These are phyloP conservation scores for Drosophila tropicalis DNA, from an alignment of 1,140 invertebrate species.

Conservation along the genomic window DNA sequence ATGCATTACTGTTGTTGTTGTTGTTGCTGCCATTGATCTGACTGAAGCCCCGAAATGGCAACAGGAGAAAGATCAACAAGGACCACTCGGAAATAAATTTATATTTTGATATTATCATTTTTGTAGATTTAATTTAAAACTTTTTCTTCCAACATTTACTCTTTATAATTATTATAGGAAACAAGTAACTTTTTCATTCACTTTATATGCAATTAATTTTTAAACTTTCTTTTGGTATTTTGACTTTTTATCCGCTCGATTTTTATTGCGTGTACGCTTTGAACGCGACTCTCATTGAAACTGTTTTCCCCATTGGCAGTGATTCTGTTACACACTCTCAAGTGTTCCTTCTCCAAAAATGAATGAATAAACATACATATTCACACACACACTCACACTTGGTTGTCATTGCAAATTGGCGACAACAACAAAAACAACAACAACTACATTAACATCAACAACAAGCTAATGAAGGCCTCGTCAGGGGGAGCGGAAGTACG, in stretches of 20 bases:
- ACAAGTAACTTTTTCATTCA: neutral
- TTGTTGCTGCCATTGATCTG: constrained; percentile 51
- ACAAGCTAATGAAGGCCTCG: constrained; percentile 72
- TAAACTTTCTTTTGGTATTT: neutral
- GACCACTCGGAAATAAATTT: neutral
- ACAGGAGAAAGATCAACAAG: constrained; percentile 18
- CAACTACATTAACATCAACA: constrained; percentile 34
- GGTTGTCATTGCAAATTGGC: constrained; percentile 75
- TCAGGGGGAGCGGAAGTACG: constrained; percentile 67
- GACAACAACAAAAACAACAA: constrained; percentile 48
- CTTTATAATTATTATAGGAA: no score
- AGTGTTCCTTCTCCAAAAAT: constrained; percentile 69
- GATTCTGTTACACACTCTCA: constrained; percentile 63
- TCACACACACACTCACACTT: constrained; percentile 19
- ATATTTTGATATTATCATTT: neutral
- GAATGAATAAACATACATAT: constrained; percentile 48
- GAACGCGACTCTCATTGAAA: constrained; percentile 65
- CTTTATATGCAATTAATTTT: neutral
- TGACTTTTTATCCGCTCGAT: constrained; percentile 36
- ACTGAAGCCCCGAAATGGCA: constrained; percentile 20
- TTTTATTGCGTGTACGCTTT: constrained; percentile 60
- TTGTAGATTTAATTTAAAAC: neutral
- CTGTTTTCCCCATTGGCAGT: constrained; percentile 60
- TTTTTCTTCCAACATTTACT: neutral
- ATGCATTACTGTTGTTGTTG: constrained; percentile 2